Percentiles rank a stretch among this genome's conserved stretches.
These are phyloP conservation scores for Amiota mariae DNA, from an alignment of 2,888 invertebrate genomes.

Conservation along the genomic window DNA sequence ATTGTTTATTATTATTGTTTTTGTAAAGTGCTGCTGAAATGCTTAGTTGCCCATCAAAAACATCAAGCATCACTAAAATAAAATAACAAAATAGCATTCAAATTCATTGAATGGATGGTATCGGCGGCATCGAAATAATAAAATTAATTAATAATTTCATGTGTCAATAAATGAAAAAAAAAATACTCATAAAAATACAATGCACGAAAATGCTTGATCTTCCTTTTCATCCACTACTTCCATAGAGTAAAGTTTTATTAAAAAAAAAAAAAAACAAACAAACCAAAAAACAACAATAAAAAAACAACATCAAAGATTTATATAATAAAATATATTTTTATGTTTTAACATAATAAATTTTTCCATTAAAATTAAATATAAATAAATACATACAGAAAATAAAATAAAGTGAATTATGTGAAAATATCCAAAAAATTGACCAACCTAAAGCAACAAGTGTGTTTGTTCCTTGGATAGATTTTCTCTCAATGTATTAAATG, in stretches of 20 bases:
- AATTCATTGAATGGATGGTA: neutral
- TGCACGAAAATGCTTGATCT: conserved; percentile 1
- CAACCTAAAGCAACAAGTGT: conserved; percentile 12
- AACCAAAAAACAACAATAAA: neutral
- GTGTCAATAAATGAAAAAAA: conserved; percentile 14
- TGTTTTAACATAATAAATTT: too few relatives aligned
- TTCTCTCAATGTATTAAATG: too few relatives aligned
- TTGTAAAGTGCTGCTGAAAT: too few relatives aligned
- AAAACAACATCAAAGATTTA: neutral
- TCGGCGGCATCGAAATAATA: neutral
- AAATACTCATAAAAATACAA: neutral
- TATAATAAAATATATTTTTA: too few relatives aligned
- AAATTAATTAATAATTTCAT: conserved; percentile 19
- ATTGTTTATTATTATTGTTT: too few relatives aligned
- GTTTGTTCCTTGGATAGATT: too few relatives aligned
- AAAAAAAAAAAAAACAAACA: neutral
- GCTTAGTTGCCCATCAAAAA: too few relatives aligned
- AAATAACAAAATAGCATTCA: too few relatives aligned
- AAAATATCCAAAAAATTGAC: neutral
- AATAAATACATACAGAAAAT: neutral
- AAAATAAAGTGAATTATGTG: neutral
- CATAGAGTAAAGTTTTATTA: conserved; percentile 12
- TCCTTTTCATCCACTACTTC: conserved; percentile 14
- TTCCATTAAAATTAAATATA: too few relatives aligned
- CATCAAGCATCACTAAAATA: too few relatives aligned